These are phyloP conservation scores for Cygnus buccinator DNA, from an alignment of 2,113 vertebrate species.

Conservation along the genomic window DNA sequence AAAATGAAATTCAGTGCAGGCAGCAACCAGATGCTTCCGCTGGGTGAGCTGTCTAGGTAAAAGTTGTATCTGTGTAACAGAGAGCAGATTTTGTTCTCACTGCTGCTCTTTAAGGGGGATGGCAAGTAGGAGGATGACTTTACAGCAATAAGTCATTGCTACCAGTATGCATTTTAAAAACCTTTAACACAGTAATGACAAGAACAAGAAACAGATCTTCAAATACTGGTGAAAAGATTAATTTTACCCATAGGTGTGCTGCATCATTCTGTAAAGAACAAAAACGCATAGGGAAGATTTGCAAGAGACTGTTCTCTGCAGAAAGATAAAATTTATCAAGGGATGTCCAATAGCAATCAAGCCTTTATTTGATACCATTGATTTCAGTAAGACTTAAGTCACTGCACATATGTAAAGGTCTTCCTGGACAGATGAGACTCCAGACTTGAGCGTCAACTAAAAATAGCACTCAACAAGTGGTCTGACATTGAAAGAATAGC, in stretches of 20 bases:
- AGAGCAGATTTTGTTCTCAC: not conserved
- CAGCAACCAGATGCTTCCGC: not conserved
- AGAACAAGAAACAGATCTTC: not conserved
- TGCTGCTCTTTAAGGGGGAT: not conserved
- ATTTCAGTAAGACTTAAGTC: not conserved
- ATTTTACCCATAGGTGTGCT: not conserved
- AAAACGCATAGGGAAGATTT: not conserved
- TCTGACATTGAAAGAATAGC: not conserved
- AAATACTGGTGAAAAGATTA: not conserved
- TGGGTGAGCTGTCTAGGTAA: not conserved
- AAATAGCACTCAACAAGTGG: not conserved
- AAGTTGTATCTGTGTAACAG: not conserved
- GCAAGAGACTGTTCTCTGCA: not conserved
- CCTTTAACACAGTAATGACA: not conserved
- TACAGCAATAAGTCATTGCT: not conserved
- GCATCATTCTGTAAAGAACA: not conserved
- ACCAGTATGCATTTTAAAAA: not conserved
- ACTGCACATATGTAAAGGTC: not conserved
- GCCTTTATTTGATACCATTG: not conserved
- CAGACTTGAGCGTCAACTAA: not conserved
- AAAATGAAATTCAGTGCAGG: not conserved
- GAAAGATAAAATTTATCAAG: not conserved
- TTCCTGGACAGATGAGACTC: not conserved
- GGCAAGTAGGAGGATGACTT: not conserved
- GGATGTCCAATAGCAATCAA: not conserved